phyloP scores from a whole-genome alignment of 2,888 invertebrate species.

The Drosophila longiperda region DNA sequence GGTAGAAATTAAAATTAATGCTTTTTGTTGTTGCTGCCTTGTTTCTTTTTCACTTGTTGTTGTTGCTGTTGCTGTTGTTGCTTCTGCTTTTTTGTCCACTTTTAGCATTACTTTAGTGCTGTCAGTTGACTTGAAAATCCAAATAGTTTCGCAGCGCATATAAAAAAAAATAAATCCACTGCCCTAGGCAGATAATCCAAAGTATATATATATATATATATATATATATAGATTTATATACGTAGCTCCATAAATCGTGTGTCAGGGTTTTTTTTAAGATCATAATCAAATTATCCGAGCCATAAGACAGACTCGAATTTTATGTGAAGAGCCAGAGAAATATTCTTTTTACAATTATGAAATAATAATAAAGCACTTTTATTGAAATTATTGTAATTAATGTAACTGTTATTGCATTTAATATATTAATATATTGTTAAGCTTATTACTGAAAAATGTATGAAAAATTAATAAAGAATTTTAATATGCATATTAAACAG shows the following conservation, averaged over 20 bases:
- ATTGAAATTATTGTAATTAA: not conserved
- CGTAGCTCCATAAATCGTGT: slow-evolving; percentile 12
- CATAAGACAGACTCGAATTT: not conserved
- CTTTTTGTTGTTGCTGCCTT: slow-evolving; percentile 46
- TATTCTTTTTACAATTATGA: not conserved
- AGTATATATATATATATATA: not conserved
- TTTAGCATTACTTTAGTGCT: slow-evolving; percentile 9
- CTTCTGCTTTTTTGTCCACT: slow-evolving; percentile 7
- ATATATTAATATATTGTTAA: not conserved
- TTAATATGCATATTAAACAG: no score
- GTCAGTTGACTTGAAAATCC: slow-evolving; percentile 20
- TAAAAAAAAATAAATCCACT: not conserved
- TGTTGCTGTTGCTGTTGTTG: slow-evolving; percentile 14
- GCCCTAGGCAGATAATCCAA: not conserved
- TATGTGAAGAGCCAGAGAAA: not conserved
- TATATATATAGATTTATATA: not conserved
- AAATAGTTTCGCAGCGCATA: slow-evolving; percentile 32
- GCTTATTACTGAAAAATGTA: not conserved
- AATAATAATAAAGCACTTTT: not conserved
- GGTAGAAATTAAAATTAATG: slow-evolving; percentile 82
- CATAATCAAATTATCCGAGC: not conserved
- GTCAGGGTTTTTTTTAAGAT: not conserved
- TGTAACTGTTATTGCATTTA: no score
- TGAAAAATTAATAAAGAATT: not conserved
- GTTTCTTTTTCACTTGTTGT: slow-evolving; percentile 23